Percentiles rank a stretch among this genome's conserved stretches.
phyloP scores from a whole-genome alignment of 2,797 vertebrate genomes.

The Ptychadena robeensis region DNA sequence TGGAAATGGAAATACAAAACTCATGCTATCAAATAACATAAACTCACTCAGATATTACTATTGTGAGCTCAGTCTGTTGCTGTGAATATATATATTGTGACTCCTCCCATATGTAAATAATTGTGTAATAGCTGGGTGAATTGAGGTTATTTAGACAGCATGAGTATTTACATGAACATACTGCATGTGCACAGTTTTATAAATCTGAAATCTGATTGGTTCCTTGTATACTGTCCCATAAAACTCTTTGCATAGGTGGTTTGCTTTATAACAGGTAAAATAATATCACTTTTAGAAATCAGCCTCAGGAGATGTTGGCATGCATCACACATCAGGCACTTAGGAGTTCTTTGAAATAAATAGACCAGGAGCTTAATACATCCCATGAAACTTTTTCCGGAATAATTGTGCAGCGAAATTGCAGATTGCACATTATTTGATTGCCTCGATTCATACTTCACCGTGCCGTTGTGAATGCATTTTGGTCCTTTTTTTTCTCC shows the following conservation, averaged over 20 bases:
- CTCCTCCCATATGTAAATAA: too few species aligned
- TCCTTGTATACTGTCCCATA: background rate
- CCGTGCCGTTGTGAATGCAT: background rate
- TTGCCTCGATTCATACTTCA: background rate
- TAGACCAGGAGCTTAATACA: background rate
- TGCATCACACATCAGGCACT: background rate
- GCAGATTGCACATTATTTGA: background rate
- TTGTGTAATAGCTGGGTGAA: too few species aligned
- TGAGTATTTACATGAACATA: too few species aligned
- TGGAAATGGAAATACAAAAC: too few species aligned
- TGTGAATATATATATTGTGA: too few species aligned
- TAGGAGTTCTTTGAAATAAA: background rate
- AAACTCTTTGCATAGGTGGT: background rate
- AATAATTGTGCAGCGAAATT: background rate
- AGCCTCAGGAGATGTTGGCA: background rate
- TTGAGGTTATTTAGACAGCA: too few species aligned
- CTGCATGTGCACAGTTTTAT: too few species aligned
- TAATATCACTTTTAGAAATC: background rate
- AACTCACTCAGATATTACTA: too few species aligned
- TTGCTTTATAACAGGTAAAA: background rate
- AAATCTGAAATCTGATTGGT: too few species aligned
- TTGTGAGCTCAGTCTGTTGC: too few species aligned
- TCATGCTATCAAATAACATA: too few species aligned
- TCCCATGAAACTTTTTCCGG: background rate
- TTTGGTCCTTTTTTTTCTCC: background rate